phyloP scores from a whole-genome alignment of 1,140 invertebrate species.

The Drosophila repleta region DNA sequence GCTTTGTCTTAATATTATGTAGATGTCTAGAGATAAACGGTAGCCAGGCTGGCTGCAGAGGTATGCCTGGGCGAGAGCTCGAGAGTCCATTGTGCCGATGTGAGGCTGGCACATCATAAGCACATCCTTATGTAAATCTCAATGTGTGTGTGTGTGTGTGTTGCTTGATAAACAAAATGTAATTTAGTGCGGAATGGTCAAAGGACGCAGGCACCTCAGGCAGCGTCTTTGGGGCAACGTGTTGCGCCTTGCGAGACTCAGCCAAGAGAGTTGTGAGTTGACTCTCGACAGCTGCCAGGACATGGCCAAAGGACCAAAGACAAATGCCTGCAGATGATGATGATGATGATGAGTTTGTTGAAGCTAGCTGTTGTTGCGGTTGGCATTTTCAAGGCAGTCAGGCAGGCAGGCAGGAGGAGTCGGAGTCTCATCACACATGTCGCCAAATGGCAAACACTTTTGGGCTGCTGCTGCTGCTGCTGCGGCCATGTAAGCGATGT shows the following conservation, averaged over 20 bases:
- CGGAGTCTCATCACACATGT: constrained; percentile 58
- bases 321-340: constrained; percentile 31
- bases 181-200: constrained; percentile 66
- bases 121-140: constrained; percentile 80
- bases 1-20: constrained; percentile 82
- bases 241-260: constrained; percentile 68
- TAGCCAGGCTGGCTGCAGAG: constrained; percentile 9
- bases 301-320: constrained; percentile 33
- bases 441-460: constrained; percentile 62
- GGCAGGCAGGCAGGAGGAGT: neutral
- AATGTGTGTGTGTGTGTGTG: constrained; percentile 29
- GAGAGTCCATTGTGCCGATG: constrained; percentile 70
- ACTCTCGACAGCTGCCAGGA: constrained; percentile 39
- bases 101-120: constrained; percentile 79
- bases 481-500: constrained; percentile 59
- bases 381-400: neutral
- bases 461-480: neutral
- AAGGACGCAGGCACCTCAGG: constrained; percentile 52
- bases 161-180: constrained; percentile 80
- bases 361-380: constrained; percentile 27
- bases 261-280: constrained; percentile 6
- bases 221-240: constrained; percentile 71
- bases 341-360: constrained; percentile 45
- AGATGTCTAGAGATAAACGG: constrained; percentile 72
- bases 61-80: constrained; percentile 7